Percentiles rank a stretch among this genome's conserved stretches.
Evolutionary conservation across 2,113 vertebrate genomes (phyloP).

Genomic region (Sinocyclocheilus grahami): DNA sequence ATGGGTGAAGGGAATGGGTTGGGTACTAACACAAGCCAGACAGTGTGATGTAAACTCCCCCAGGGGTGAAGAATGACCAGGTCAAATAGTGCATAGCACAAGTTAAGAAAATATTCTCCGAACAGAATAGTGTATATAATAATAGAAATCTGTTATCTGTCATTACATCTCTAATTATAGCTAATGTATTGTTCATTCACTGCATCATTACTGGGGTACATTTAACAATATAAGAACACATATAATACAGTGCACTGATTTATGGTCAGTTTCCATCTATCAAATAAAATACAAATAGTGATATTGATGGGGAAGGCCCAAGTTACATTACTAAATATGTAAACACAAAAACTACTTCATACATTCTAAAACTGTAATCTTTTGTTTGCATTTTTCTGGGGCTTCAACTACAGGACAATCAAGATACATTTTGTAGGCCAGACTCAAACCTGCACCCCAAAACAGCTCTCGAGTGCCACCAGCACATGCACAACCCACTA

Average conservation of each 20-base stretch:
- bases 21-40: neutral
- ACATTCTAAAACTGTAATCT: too few species aligned
- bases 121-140: neutral
- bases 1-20: neutral
- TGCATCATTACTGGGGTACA: neutral
- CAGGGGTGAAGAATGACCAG: neutral
- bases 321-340: too few species aligned
- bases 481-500: too few species aligned
- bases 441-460: too few species aligned
- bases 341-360: too few species aligned
- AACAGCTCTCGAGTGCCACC: too few species aligned
- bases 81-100: neutral
- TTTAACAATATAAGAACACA: neutral
- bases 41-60: neutral
- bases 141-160: neutral
- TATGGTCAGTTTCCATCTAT: neutral
- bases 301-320: too few species aligned
- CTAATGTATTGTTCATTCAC: neutral
- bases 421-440: too few species aligned
- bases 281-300: too few species aligned
- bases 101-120: neutral
- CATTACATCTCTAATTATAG: neutral
- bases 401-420: too few species aligned
- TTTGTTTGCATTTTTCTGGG: too few species aligned
- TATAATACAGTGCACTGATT: neutral